These are phyloP conservation scores for Polypterus senegalus DNA, from an alignment of 2,113 vertebrate species.

Conservation along the genomic window DNA sequence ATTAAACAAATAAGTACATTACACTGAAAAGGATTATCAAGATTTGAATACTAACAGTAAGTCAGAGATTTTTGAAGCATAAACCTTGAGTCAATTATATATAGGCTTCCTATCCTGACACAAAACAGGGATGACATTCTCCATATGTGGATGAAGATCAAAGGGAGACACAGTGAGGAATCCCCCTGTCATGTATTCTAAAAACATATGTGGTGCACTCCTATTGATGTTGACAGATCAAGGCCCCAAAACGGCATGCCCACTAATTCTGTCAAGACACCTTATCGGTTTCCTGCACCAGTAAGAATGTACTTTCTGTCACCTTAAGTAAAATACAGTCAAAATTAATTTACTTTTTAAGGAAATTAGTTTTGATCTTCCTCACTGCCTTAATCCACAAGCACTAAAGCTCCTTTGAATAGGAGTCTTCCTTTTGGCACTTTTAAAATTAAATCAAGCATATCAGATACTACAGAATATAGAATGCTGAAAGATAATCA, in stretches of 20 bases:
- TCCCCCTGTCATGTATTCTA: background rate
- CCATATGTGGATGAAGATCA: background rate
- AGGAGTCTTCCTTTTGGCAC: slow-evolving; percentile 7
- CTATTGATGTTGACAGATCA: slow-evolving; percentile 13
- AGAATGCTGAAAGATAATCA: background rate
- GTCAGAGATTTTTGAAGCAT: background rate
- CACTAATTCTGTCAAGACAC: slow-evolving; percentile 24
- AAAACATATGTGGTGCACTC: slow-evolving; percentile 7
- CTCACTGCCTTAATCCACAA: slow-evolving; percentile 5
- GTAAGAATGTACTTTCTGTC: slow-evolving; percentile 27
- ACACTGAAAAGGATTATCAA: too few relatives aligned
- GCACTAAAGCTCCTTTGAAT: slow-evolving; percentile 11
- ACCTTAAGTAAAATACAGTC: slow-evolving; percentile 47
- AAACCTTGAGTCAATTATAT: background rate
- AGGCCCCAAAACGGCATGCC: slow-evolving; percentile 13
- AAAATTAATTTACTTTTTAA: slow-evolving; percentile 47
- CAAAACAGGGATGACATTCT: too few relatives aligned
- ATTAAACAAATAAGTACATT: too few relatives aligned
- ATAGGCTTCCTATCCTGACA: too few relatives aligned
- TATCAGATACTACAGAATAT: background rate
- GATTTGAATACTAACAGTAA: too few relatives aligned
- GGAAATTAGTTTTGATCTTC: slow-evolving; percentile 35
- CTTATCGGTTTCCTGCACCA: slow-evolving; percentile 22
- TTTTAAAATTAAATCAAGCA: slow-evolving; percentile 24
- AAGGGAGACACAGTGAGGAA: background rate